phyloP scores from a whole-genome alignment of 2,113 vertebrate species.

The Tursiops truncatus region DNA sequence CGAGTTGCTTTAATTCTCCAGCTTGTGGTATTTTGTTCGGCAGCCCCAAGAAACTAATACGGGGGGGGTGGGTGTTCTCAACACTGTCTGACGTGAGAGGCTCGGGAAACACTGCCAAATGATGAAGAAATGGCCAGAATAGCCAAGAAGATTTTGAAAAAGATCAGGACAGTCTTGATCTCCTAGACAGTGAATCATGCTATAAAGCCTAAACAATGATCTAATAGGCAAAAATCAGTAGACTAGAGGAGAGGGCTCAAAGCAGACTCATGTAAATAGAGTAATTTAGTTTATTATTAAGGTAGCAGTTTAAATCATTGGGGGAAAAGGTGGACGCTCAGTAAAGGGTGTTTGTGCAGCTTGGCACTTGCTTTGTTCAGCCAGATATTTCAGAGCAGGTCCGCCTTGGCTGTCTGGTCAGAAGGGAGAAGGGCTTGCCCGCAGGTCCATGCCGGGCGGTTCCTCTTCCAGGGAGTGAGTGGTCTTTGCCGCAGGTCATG shows the following conservation, averaged over 20 bases:
- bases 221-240: too few species aligned
- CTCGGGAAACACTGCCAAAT: background rate
- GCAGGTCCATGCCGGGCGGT: fast-evolving
- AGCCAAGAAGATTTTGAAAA: background rate
- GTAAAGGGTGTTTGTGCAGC: background rate
- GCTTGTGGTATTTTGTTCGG: background rate
- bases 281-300: background rate
- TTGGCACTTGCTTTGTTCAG: background rate
- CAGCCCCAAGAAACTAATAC: background rate
- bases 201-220: fast-evolving
- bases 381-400: background rate
- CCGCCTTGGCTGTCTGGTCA: background rate
- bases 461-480: background rate
- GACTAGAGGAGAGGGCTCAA: background rate
- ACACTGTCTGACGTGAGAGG: background rate
- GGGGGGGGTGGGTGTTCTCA: fast-evolving
- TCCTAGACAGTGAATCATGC: background rate
- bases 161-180: background rate
- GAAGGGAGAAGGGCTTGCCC: background rate
- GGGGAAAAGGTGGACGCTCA: background rate
- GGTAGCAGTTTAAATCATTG: background rate
- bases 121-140: background rate
- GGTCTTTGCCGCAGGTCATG: background rate
- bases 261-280: background rate
- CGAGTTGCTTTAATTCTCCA: background rate